These are phyloP conservation scores for Ptychobarbus kaznakovi DNA, from an alignment of 2,797 vertebrate genomes.

Conservation along the genomic window DNA sequence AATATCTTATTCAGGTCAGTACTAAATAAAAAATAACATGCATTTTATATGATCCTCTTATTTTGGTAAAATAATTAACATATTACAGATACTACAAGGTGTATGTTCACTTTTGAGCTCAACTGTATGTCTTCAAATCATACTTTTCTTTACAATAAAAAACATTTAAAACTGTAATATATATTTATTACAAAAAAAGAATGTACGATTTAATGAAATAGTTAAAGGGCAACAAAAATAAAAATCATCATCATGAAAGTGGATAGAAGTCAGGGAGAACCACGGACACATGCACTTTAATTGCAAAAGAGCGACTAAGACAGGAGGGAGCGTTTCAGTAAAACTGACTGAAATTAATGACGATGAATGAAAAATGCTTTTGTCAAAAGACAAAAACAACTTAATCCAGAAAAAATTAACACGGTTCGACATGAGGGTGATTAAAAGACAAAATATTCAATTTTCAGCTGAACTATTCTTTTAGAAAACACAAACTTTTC, in stretches of 20 bases:
- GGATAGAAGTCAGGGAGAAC: background rate
- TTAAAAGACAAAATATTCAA: background rate
- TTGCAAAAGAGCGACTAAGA: background rate
- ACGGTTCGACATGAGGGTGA: background rate
- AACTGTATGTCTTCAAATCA: no score
- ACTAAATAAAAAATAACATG: no score
- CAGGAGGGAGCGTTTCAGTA: background rate
- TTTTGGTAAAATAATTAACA: no score
- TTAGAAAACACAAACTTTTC: background rate
- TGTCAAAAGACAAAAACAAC: background rate
- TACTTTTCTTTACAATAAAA: no score
- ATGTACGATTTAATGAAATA: background rate
- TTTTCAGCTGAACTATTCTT: background rate
- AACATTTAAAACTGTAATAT: background rate
- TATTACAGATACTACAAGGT: no score
- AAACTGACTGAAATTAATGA: background rate
- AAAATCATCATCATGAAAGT: background rate
- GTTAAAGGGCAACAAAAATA: background rate
- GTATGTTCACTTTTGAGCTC: no score
- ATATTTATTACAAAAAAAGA: background rate
- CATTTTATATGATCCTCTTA: no score
- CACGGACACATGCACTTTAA: background rate
- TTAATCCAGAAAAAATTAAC: background rate
- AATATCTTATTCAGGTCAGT: no score
- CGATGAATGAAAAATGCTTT: background rate